Conservation (phyloP, 2,888 invertebrate genomes). For the Conus canariensis region DNA sequence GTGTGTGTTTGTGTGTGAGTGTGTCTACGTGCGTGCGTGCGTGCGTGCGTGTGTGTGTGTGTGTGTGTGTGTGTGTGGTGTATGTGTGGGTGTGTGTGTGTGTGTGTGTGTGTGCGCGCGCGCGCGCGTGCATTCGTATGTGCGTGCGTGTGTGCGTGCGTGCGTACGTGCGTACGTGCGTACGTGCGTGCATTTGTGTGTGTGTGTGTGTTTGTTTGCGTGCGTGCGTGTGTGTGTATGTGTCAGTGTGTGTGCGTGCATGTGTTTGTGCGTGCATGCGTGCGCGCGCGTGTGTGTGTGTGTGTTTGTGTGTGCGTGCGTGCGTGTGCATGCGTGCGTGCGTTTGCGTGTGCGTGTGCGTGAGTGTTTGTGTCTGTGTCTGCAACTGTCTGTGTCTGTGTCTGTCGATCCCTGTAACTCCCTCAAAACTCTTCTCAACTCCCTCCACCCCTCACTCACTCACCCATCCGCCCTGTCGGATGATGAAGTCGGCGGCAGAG, state of each 20-base stretch:
- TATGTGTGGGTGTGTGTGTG: too few relatives aligned
- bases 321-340: neutral
- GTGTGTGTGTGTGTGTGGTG: too few relatives aligned
- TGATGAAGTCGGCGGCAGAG: constrained; percentile 65
- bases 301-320: too few relatives aligned
- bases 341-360: too few relatives aligned
- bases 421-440: too few relatives aligned
- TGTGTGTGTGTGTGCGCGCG: too few relatives aligned
- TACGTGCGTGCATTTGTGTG: neutral
- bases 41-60: too few relatives aligned
- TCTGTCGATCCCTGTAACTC: too few relatives aligned
- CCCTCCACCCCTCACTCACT: neutral
- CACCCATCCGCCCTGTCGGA: constrained; percentile 71
- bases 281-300: too few relatives aligned
- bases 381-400: neutral
- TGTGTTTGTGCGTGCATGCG: neutral
- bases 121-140: too few relatives aligned
- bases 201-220: neutral
- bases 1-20: neutral
- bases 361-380: neutral
- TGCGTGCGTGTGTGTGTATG: constrained; percentile 9
- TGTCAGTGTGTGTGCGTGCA: neutral
- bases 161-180: neutral
- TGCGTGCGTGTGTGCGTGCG: too few relatives aligned
- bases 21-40: too few relatives aligned